Conservation (phyloP, 1,140 invertebrate species). For the Mizuhopecten yessoensis region DNA sequence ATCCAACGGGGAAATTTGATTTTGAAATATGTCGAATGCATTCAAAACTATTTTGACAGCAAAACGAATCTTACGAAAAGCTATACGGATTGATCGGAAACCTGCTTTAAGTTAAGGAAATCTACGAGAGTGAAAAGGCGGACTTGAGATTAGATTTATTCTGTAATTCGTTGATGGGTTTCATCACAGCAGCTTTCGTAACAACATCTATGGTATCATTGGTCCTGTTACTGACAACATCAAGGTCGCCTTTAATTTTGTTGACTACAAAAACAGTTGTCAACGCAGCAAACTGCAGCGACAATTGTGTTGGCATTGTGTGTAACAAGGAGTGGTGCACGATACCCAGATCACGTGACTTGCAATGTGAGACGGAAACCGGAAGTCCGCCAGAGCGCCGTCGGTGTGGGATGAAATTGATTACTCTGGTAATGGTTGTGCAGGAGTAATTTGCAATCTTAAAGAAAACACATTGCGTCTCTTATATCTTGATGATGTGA, state of each 20-base stretch:
- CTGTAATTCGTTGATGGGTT: not conserved
- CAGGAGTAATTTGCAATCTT: not conserved
- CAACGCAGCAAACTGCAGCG: not conserved
- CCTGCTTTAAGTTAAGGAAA: not conserved
- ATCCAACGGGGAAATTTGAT: too few relatives aligned
- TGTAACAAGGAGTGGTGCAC: not conserved
- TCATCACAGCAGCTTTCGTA: constrained; percentile 15
- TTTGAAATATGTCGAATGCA: not conserved
- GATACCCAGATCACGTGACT: not conserved
- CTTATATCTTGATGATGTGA: not conserved
- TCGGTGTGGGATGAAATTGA: not conserved
- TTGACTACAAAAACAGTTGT: not conserved
- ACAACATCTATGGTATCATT: not conserved
- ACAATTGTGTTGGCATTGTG: not conserved
- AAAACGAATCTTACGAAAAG: not conserved
- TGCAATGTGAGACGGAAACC: constrained; percentile 31
- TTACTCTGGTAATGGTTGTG: not conserved
- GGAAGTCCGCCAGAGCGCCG: not conserved
- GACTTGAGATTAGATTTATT: not conserved
- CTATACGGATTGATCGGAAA: not conserved
- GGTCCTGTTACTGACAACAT: not conserved
- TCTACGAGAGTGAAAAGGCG: not conserved
- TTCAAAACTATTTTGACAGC: not conserved
- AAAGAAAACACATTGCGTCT: constrained; percentile 1
- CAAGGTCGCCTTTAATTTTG: not conserved